Evolutionary conservation across 2,113 vertebrate genomes (phyloP).

Genomic region (Solea senegalensis): DNA sequence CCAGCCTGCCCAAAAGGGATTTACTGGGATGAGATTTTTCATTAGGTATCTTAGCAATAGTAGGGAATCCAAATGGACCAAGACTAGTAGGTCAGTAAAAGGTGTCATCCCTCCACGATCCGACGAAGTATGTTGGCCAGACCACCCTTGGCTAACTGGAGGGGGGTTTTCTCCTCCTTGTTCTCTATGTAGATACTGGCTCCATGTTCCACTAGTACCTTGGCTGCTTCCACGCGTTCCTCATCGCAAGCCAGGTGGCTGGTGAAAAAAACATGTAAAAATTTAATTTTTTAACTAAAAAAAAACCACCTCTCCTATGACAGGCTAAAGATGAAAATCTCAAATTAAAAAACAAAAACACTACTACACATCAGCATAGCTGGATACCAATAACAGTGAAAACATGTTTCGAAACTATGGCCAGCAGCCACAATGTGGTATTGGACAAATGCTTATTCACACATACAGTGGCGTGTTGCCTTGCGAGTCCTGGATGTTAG

Average conservation of each 20-base stretch:
- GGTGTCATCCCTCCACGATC: conserved; percentile 88
- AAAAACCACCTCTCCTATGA: neutral
- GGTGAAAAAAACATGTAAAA: conserved; percentile 33
- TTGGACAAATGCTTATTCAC: conserved; percentile 3
- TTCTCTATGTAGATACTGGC: conserved; percentile 98
- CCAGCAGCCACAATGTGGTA: neutral
- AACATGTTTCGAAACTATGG: neutral
- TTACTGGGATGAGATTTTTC: conserved; percentile 15
- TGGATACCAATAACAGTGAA: neutral
- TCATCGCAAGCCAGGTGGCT: conserved; percentile 98
- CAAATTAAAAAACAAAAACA: neutral
- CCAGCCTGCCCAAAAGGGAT: conserved; percentile 4
- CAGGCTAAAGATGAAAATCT: neutral
- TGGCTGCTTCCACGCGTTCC: conserved; percentile 93
- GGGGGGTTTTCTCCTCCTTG: conserved; percentile 94
- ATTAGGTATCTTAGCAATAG: neutral
- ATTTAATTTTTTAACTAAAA: neutral
- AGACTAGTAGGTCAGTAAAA: neutral
- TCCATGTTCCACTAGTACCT: conserved; percentile 91
- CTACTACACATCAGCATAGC: neutral
- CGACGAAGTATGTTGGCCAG: conserved; percentile 86
- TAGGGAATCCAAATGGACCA: neutral
- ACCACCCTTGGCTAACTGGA: conserved; percentile 90
- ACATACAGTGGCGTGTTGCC: conserved; percentile 97
- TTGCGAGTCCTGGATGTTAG: conserved; percentile 94